phyloP scores from a whole-genome alignment of 2,797 vertebrate genomes.

The Emys orbicularis region DNA sequence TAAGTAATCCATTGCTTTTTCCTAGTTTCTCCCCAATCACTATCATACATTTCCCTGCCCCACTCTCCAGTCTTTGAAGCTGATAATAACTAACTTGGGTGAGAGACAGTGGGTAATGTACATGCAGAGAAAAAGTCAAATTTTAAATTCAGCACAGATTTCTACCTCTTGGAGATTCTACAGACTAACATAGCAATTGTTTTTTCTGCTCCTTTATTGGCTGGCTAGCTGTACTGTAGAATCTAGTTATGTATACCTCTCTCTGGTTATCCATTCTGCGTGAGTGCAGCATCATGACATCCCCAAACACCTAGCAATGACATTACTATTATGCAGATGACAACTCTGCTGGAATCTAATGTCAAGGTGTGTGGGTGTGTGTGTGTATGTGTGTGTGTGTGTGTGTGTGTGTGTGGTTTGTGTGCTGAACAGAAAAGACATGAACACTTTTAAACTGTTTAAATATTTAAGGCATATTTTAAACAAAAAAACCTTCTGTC shows the following conservation, averaged over 20 bases:
- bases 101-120: no score
- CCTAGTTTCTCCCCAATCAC: background rate
- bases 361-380: rapidly evolving
- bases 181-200: background rate
- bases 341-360: background rate
- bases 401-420: background rate
- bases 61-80: background rate
- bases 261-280: background rate
- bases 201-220: background rate
- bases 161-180: no score
- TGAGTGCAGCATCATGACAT: rapidly evolving
- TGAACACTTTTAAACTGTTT: background rate
- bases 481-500: background rate
- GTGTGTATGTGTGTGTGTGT: background rate
- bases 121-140: no score
- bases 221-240: background rate
- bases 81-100: background rate
- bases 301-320: background rate
- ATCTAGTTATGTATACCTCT: background rate
- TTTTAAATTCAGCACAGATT: no score
- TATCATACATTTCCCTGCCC: background rate
- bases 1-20: background rate
- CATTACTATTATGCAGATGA: background rate
- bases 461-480: background rate
- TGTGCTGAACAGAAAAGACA: background rate